These are phyloP conservation scores for Aepyceros melampus DNA, from an alignment of 2,113 vertebrate species.

Conservation along the genomic window DNA sequence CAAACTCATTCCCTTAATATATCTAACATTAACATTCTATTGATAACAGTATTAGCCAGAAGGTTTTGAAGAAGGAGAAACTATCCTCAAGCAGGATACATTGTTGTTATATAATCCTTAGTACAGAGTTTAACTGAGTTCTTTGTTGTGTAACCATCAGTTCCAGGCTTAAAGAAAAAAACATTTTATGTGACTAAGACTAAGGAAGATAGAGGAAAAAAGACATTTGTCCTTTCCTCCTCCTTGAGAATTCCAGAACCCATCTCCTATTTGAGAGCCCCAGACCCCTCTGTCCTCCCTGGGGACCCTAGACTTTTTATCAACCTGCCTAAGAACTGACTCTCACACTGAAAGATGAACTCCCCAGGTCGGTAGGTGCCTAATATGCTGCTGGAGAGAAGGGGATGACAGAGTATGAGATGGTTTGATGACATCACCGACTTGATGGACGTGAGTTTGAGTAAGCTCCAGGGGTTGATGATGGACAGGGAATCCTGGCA, in stretches of 20 bases:
- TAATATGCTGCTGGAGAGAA: background rate
- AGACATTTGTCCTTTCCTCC: background rate
- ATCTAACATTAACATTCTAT: too few relatives aligned
- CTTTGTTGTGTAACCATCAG: background rate
- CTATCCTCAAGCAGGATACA: background rate
- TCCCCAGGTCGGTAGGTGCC: background rate
- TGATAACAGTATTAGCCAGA: background rate
- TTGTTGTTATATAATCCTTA: background rate
- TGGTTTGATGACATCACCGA: background rate
- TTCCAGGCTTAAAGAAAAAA: background rate
- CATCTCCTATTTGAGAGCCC: background rate
- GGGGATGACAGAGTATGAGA: background rate
- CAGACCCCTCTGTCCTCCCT: background rate
- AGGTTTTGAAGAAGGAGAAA: background rate
- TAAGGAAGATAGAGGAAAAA: background rate
- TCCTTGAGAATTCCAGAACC: background rate
- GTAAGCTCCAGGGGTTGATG: background rate
- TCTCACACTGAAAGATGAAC: background rate
- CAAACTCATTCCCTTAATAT: background rate
- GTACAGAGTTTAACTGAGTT: background rate
- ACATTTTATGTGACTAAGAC: background rate
- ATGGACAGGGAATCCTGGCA: background rate
- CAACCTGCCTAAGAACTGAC: background rate
- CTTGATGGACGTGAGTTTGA: rapidly evolving
- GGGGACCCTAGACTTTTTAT: background rate